Percentiles rank a stretch among this genome's conserved stretches.
phyloP scores from a whole-genome alignment of 2,888 invertebrate species.

The Mamestra brassicae region DNA sequence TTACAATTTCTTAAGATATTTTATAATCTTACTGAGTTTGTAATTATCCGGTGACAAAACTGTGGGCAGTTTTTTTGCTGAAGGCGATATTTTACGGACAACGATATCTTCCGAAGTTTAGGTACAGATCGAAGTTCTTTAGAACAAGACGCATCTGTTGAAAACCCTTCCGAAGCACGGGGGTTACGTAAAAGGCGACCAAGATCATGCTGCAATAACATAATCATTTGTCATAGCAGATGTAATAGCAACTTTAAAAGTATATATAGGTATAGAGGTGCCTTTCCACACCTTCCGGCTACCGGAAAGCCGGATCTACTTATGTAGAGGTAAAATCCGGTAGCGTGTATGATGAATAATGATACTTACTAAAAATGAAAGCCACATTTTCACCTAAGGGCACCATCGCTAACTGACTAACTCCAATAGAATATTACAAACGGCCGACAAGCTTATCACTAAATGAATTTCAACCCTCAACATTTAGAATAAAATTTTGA shows the following conservation, averaged over 20 bases:
- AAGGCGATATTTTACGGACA: not conserved
- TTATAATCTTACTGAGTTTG: too few relatives aligned
- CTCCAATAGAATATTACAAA: not conserved
- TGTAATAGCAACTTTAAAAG: not conserved
- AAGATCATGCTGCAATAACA: not conserved
- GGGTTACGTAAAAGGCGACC: not conserved
- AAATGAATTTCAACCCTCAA: too few relatives aligned
- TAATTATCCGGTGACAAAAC: too few relatives aligned
- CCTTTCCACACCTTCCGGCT: not conserved
- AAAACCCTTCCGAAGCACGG: too few relatives aligned
- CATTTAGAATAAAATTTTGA: too few relatives aligned
- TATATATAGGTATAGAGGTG: not conserved
- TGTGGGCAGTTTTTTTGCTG: too few relatives aligned
- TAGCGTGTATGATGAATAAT: too few relatives aligned
- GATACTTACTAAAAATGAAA: too few relatives aligned
- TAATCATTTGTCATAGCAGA: not conserved
- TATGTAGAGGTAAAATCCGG: too few relatives aligned
- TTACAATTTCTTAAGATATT: too few relatives aligned
- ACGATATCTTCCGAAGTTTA: not conserved
- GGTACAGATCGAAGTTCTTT: too few relatives aligned
- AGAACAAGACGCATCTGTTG: too few relatives aligned
- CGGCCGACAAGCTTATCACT: not conserved
- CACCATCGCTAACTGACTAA: not conserved
- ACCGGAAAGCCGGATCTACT: not conserved
- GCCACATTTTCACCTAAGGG: not conserved